Evolutionary conservation across 2,888 invertebrate genomes (phyloP).

Genomic region (Danaus chrysippus): DNA sequence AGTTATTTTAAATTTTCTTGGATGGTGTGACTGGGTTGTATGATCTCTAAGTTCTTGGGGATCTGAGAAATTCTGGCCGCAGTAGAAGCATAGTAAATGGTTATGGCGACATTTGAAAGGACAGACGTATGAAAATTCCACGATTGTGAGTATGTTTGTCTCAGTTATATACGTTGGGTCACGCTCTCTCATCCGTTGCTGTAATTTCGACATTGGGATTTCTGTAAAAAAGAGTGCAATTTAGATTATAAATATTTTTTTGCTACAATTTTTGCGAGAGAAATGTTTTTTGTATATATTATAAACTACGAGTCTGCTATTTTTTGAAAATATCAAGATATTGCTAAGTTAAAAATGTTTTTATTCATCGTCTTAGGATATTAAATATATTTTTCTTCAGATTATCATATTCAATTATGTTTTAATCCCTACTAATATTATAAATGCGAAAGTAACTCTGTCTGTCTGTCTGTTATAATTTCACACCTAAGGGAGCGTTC

Average conservation of each 20-base stretch:
- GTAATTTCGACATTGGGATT: slow-evolving; percentile 52
- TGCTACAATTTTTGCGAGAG: too few relatives aligned
- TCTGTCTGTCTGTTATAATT: too few relatives aligned
- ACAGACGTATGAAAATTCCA: slow-evolving; percentile 61
- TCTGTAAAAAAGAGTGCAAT: slow-evolving; percentile 1
- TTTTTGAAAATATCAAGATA: too few relatives aligned
- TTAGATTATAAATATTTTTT: neutral
- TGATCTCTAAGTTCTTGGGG: slow-evolving; percentile 49
- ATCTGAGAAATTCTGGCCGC: slow-evolving; percentile 52
- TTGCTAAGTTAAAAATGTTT: too few relatives aligned
- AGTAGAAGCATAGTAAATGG: slow-evolving; percentile 65
- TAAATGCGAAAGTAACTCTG: too few relatives aligned
- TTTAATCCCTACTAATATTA: too few relatives aligned
- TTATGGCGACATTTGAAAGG: slow-evolving; percentile 70
- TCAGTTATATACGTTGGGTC: slow-evolving; percentile 64
- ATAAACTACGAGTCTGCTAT: too few relatives aligned
- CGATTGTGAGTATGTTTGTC: slow-evolving; percentile 59
- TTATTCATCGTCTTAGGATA: neutral
- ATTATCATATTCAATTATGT: too few relatives aligned
- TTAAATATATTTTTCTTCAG: neutral
- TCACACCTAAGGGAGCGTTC: too few relatives aligned
- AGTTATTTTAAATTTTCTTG: slow-evolving; percentile 61
- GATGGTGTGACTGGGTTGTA: slow-evolving; percentile 44
- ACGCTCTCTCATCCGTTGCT: slow-evolving; percentile 59
- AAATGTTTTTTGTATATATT: too few relatives aligned